These are phyloP conservation scores for Metaphire vulgaris DNA, from an alignment of 1,140 invertebrate species.

Conservation along the genomic window DNA sequence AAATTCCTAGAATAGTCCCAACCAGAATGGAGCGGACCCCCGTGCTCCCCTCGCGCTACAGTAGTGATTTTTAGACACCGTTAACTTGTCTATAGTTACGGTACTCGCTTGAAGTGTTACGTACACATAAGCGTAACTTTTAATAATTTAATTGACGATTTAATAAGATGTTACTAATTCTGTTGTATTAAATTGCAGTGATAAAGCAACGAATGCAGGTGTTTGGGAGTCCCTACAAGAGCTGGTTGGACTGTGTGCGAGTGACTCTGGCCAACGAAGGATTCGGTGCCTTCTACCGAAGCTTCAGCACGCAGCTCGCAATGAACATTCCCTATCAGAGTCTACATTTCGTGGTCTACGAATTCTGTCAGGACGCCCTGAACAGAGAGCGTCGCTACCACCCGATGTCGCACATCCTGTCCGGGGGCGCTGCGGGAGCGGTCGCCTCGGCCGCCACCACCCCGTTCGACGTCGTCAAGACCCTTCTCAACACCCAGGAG, in stretches of 20 bases:
- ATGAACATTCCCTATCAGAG: conserved; percentile 98
- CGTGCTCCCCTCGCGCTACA: no score
- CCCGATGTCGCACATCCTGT: conserved; percentile 76
- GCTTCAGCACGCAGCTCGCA: conserved; percentile 87
- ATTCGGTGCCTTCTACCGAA: conserved; percentile 86
- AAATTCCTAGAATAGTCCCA: no score
- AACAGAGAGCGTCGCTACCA: conserved; percentile 78
- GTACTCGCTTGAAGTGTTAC: no score
- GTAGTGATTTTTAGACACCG: no score
- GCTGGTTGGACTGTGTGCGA: conserved; percentile 69
- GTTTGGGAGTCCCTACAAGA: conserved; percentile 86
- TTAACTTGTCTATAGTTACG: no score
- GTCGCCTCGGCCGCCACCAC: conserved; percentile 89
- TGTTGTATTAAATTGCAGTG: conserved; percentile 67
- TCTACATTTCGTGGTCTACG: conserved; percentile 91
- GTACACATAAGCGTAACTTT: no score
- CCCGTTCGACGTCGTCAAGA: conserved; percentile 96
- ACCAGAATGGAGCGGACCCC: no score
- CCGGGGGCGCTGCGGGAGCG: conserved; percentile 84
- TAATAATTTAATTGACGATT: no score
- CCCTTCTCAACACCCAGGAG: conserved; percentile 85
- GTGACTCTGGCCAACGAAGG: conserved; percentile 78
- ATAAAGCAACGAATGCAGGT: conserved; percentile 99
- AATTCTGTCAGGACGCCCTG: conserved; percentile 73
- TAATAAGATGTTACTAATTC: conserved; percentile 22